Conservation (phyloP, 2,113 vertebrate genomes). For the Pogona vitticeps region DNA sequence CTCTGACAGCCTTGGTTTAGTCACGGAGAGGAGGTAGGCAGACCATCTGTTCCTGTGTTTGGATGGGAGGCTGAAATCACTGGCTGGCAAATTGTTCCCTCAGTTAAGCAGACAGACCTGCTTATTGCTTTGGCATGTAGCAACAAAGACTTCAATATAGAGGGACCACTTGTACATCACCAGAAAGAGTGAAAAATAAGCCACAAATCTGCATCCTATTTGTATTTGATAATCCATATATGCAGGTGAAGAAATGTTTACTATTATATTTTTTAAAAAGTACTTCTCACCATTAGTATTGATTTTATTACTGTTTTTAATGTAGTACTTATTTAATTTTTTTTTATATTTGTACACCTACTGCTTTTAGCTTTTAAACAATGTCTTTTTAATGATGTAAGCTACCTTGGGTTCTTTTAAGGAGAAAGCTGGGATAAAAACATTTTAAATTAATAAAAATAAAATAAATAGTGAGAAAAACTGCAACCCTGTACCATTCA, state of each 20-base stretch:
- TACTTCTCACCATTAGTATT: no score
- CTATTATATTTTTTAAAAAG: no score
- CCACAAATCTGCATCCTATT: not conserved
- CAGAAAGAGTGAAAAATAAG: not conserved
- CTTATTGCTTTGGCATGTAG: conserved; percentile 32
- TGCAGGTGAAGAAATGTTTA: not conserved
- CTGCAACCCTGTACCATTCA: not conserved
- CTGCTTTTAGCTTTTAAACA: no score
- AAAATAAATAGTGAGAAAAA: not conserved
- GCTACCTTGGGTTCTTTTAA: no score
- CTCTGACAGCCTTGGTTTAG: conserved; percentile 3
- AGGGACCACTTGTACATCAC: not conserved
- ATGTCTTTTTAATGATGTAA: no score
- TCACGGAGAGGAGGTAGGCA: conserved; percentile 16
- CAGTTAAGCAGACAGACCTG: conserved; percentile 28
- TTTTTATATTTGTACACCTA: no score
- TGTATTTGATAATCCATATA: not conserved
- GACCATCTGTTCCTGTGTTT: conserved; percentile 34
- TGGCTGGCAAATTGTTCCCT: conserved; percentile 26
- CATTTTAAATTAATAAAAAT: not conserved
- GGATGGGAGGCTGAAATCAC: conserved; percentile 14
- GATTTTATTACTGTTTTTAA: no score
- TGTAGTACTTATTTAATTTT: no score
- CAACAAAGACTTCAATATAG: conserved; percentile 34
- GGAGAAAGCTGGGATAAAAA: no score